Evolutionary conservation across 2,113 vertebrate genomes (phyloP).

Genomic region (Megalops atlanticus): DNA sequence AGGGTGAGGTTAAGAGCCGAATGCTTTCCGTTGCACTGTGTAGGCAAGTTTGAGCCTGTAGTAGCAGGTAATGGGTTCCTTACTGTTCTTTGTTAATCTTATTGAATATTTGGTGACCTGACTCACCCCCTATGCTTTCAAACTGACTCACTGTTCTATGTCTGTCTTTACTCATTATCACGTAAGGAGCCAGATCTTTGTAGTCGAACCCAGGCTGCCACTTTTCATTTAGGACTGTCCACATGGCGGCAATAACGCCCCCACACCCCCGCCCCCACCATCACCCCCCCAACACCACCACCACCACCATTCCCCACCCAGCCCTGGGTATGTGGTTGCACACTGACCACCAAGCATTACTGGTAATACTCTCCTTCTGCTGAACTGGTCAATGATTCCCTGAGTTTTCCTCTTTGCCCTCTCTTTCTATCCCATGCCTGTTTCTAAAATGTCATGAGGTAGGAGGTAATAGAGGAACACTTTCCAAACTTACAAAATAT

Average conservation of each 20-base stretch:
- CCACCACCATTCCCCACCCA: neutral
- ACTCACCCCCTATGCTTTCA: slow-evolving; percentile 27
- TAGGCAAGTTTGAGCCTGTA: neutral
- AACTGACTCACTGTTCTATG: slow-evolving; percentile 8
- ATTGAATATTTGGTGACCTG: slow-evolving; percentile 42
- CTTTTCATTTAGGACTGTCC: slow-evolving; percentile 9
- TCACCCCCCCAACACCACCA: neutral
- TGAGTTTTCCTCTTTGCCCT: neutral
- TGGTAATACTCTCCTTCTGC: neutral
- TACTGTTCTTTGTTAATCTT: slow-evolving; percentile 32
- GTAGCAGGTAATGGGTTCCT: slow-evolving; percentile 31
- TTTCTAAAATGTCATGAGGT: neutral
- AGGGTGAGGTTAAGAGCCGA: neutral
- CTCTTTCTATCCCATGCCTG: neutral
- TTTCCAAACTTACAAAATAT: too few species aligned
- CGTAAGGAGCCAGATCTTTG: slow-evolving; percentile 26
- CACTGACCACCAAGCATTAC: neutral
- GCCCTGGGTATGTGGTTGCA: neutral
- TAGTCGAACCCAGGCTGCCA: neutral
- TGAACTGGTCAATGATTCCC: neutral
- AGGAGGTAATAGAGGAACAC: neutral
- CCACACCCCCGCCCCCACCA: neutral
- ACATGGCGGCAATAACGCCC: neutral
- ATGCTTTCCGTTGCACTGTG: neutral
- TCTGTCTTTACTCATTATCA: slow-evolving; percentile 45